Evolutionary conservation across 2,888 invertebrate genomes (phyloP), one percentile per base, ranked within the genome.

Genomic region (Lomographa bimaculata): DNA sequence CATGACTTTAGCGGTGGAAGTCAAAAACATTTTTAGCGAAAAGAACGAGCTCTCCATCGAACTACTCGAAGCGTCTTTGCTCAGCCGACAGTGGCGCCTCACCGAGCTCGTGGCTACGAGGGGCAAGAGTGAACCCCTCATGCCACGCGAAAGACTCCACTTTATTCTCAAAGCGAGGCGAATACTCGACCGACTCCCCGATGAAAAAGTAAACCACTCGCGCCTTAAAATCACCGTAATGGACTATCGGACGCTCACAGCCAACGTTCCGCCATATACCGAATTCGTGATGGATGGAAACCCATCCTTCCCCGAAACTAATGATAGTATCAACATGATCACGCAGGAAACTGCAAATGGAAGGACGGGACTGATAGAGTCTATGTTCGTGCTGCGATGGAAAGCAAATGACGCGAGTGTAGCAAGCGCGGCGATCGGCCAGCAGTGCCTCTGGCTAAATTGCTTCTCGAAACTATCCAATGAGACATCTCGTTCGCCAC

Each of bases 1-100:
- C 32, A 79, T 95, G 64, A 92, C 92, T 27, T 65, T 96, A 5
- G 91, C 93, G 17, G 77, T 95, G 1, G 93, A 92, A 62, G 83
- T 94, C 0, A 93, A 93, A 58, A 95, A 95, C 74, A 84, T 92
- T 18, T 93, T 93, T 69, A 90, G 91, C 56, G 84, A 91, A 6
- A 93, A 93, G 59, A 91, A 92, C 60, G 90, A 91, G 71, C 54
- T 91, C 79, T 42, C 87, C 75, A 80, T 94, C 7, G 89, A 90
- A 48, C 67, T 93, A 8, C 67, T 91, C 12, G 91, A 92, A 51
- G 90, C 92, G 1, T 90, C 91, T 0, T 68, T 94, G 17, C 74
- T 92, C 20, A 93, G 94, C 59, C 77, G 90, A 18, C 84, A 87
- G 46, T 94, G 94, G 94, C 75, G 78, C 23, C 69, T 94, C 9